Base-by-base conservation (phyloP, 2,113 vertebrate species). In the Stigmatopora argus region DNA sequence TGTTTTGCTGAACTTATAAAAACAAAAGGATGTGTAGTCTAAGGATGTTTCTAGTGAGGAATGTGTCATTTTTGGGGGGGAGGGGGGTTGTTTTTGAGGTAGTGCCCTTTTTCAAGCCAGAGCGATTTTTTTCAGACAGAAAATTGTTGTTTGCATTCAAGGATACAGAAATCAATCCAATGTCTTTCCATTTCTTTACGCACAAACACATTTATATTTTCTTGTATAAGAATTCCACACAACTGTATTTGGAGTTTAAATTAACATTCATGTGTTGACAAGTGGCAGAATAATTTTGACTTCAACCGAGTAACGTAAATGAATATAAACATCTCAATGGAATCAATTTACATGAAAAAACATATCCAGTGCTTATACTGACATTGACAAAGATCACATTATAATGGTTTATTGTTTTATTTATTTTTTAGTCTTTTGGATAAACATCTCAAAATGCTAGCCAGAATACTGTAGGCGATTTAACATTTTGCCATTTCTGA, bases 1-100 rank as follows among this genome's bases (percentile, higher is more conserved):
- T 77, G 69, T 74, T 82, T 78, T 69, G 4, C 60, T 74, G 71
- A 61, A 69, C 58, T 65, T 76, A 66, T 70, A 53, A 64, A 69
- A 52, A 53, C 19, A 57, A 62, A 71, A 61, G 46, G 3, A 21
- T 65, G 41, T 58, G 46, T 19, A 44, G 7, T 61, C 26, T 53
- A n/a, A 61, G 21, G 35, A 68, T 73, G 44, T 65, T 72, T 66
- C 73, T 31, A 69, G 67, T 72, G 61, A 48, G 66, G 62, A 71
- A 62, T 73, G 71, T 58, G 41, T 13, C 18, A 10, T 52, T 3
- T 13, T 52, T 19, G n/a, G 49, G 17, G 47, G 17, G 15, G 14
- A 12, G 14, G 13, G 14, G 18, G 35, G 35, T 38, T 41, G 38
- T 41, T 41, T 41, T 41, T 41, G 38, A 7, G 38, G 38, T 41